Evolutionary conservation across 1,140 invertebrate genomes (phyloP).

Genomic region (Thaumatotibia leucotreta): DNA sequence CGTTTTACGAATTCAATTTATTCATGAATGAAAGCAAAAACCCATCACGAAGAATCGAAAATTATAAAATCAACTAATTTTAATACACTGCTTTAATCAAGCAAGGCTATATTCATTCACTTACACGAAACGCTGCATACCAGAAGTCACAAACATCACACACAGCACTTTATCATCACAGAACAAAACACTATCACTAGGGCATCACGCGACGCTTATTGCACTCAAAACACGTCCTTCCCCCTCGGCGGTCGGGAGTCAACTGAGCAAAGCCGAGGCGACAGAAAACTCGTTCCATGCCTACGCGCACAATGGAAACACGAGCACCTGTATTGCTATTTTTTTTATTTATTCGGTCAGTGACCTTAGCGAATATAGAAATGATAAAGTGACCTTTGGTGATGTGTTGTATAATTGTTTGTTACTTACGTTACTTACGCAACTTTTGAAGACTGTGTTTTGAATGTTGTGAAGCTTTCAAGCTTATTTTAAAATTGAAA

Average conservation of each 20-base stretch:
- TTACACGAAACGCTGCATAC: slow-evolving; percentile 3
- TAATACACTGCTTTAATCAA: not conserved
- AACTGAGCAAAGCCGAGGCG: slow-evolving; percentile 28
- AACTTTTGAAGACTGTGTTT: not conserved
- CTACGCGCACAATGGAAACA: slow-evolving; percentile 39
- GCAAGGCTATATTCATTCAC: not conserved
- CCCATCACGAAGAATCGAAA: not conserved
- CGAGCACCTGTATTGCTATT: slow-evolving; percentile 48
- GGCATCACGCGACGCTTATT: slow-evolving; percentile 23
- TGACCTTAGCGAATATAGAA: slow-evolving; percentile 29
- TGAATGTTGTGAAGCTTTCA: not conserved
- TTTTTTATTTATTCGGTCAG: slow-evolving; percentile 39
- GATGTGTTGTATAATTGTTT: not conserved
- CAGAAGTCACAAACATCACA: not conserved
- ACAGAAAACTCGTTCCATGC: slow-evolving; percentile 35
- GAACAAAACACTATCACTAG: slow-evolving; percentile 13
- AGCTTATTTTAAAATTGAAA: no score
- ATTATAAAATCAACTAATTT: not conserved
- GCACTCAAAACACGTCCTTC: slow-evolving; percentile 20
- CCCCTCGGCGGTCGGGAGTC: slow-evolving; percentile 21
- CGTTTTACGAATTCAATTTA: not conserved
- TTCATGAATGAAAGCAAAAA: slow-evolving; percentile 12
- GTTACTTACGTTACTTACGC: not conserved
- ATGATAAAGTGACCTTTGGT: slow-evolving; percentile 8
- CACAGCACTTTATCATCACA: slow-evolving; percentile 4